Evolutionary conservation across 2,888 invertebrate genomes (phyloP).

Genomic region (Auanema sp.): DNA sequence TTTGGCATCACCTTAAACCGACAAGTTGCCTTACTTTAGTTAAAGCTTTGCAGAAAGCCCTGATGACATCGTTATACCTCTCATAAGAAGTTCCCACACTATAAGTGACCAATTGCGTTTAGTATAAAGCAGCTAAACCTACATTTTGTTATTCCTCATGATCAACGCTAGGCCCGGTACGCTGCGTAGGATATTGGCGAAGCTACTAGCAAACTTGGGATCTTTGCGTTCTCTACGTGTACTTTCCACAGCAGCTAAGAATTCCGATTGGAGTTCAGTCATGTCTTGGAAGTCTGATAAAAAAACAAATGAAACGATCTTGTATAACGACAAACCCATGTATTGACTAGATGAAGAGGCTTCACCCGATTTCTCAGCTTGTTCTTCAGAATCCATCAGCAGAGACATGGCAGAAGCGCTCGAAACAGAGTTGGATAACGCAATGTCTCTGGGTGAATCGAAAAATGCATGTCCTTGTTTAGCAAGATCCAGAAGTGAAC

Average conservation of each 20-base stretch:
- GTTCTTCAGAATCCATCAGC: slow-evolving; percentile 17
- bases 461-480: slow-evolving; percentile 29
- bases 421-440: slow-evolving; percentile 30
- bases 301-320: too few species aligned
- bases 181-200: background rate
- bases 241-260: too few species aligned
- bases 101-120: too few species aligned
- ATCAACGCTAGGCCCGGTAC: background rate
- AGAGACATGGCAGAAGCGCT: slow-evolving; percentile 29
- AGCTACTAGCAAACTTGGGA: too few species aligned
- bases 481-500: slow-evolving; percentile 52
- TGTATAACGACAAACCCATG: too few species aligned
- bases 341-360: too few species aligned
- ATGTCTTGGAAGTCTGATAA: too few species aligned
- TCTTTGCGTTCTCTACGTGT: too few species aligned
- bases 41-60: slow-evolving; percentile 31
- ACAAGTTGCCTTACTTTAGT: slow-evolving; percentile 28
- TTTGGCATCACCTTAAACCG: too few species aligned
- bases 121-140: too few species aligned
- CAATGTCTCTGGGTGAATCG: slow-evolving; percentile 16
- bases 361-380: background rate
- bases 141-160: background rate
- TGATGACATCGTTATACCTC: slow-evolving; percentile 23
- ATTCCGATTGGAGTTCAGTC: too few species aligned
- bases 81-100: slow-evolving; percentile 15